phyloP scores from a whole-genome alignment of 2,113 vertebrate genomes.

The Neotoma lepida region DNA sequence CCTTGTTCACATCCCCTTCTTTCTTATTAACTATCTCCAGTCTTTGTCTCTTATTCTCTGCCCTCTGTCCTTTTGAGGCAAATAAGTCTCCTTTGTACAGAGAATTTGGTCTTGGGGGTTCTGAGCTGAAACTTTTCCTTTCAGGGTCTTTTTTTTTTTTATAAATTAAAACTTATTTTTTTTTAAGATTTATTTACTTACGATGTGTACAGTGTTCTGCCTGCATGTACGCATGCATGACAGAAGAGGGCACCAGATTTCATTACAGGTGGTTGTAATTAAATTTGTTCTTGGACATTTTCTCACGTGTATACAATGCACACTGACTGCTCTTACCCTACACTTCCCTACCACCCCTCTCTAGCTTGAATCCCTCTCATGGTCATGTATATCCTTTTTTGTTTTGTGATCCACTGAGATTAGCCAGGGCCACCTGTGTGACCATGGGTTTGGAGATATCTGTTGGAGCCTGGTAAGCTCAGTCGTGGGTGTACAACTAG shows the following conservation, averaged over 20 bases:
- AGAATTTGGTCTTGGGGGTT: not conserved
- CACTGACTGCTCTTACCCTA: not conserved
- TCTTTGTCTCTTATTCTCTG: no score
- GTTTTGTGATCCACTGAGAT: not conserved
- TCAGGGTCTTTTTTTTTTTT: not conserved
- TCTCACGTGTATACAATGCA: not conserved
- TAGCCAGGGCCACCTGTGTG: not conserved
- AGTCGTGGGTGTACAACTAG: not conserved
- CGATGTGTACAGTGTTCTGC: no score
- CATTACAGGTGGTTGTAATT: no score
- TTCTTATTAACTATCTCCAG: not conserved
- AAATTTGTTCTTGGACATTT: not conserved
- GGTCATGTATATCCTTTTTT: not conserved
- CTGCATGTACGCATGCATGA: no score
- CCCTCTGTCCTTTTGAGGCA: not conserved
- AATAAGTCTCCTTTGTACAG: not conserved
- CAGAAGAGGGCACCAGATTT: no score
- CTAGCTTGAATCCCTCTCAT: no score
- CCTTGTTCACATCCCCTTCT: not conserved
- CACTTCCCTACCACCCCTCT: not conserved
- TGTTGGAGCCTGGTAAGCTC: not conserved
- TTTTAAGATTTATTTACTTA: no score
- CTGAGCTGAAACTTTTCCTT: not conserved
- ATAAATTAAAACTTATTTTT: not conserved
- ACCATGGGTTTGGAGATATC: not conserved